Evolutionary conservation across 2,113 vertebrate genomes (phyloP), one percentile per base, ranked within the genome.

Genomic region (Balaeniceps rex): DNA sequence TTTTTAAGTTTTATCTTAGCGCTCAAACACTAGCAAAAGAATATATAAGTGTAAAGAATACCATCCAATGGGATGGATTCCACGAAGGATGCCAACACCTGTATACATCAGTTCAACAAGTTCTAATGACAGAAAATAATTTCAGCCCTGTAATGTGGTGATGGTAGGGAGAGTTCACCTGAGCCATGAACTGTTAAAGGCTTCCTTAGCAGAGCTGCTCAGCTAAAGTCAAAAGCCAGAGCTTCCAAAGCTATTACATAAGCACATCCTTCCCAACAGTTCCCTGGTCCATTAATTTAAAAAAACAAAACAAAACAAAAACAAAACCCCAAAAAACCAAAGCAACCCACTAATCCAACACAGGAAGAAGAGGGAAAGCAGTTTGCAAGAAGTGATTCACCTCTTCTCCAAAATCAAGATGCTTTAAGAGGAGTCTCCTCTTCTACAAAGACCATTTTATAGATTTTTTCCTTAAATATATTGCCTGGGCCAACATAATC

Each of bases 271-370:
- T 61, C 31, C 14, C 47, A 76, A 60, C 12, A 58, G 22, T 19
- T 69, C 6, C 6, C 23, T 28, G 3, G 10, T 25, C 10, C 0
- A 0, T 44, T n/a, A n/a, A 19, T 28, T 25, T 38, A 11, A 5
- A 19, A 47, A 51, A 26, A 55, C 34, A 44, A 25, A 16, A 36
- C 40, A 11, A 47, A 47, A 47, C 10, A 36, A 44, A 31, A 16
- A 36, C n/a, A 22, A 22, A 47, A 47, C 10, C 11, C 25, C 5
- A 24, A 44, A 44, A 46, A 46, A 31, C 14, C 4, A 22, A n/a
- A 15, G n/a, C 16, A 54, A 42, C 8, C 2, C 31, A 47, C 15
- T 54, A 80, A 54, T 18, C 17, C 40, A 77, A 58, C 0, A 1
- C 2, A 71, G 8, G 6, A 84, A 33, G 12, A 64, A 42, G 2